These are phyloP conservation scores for Phoebastria nigripes DNA, from an alignment of 2,797 vertebrate species.

Conservation along the genomic window DNA sequence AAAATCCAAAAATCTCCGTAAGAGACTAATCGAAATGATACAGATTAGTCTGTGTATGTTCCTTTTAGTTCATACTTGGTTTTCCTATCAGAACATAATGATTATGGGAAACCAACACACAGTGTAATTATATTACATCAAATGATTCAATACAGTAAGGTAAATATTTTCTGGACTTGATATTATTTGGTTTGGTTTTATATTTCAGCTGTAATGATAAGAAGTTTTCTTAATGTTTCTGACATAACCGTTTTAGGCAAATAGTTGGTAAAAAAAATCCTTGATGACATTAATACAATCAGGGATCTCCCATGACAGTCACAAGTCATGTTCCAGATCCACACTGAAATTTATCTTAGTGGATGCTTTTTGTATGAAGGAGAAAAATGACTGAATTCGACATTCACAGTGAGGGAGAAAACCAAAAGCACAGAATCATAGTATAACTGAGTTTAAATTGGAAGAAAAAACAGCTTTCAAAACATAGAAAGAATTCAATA, in stretches of 20 bases:
- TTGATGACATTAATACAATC: not conserved
- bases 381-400: not conserved
- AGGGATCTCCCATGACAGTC: not conserved
- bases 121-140: not conserved
- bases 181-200: not conserved
- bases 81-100: not conserved
- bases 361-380: not conserved
- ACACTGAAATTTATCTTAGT: not conserved
- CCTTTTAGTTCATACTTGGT: not conserved
- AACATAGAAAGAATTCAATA: not conserved
- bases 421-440: not conserved
- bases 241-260: not conserved
- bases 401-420: not conserved
- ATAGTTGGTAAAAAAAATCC: not conserved
- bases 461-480: not conserved
- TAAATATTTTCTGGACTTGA: not conserved
- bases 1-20: not conserved
- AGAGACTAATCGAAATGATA: not conserved
- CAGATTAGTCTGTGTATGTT: not conserved
- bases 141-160: not conserved
- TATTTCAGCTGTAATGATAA: not conserved
- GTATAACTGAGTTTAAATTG: not conserved
- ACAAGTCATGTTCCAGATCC: not conserved
- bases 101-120: not conserved
- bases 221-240: not conserved